phyloP scores from a whole-genome alignment of 2,113 vertebrate genomes.

The Noturus placidus region DNA sequence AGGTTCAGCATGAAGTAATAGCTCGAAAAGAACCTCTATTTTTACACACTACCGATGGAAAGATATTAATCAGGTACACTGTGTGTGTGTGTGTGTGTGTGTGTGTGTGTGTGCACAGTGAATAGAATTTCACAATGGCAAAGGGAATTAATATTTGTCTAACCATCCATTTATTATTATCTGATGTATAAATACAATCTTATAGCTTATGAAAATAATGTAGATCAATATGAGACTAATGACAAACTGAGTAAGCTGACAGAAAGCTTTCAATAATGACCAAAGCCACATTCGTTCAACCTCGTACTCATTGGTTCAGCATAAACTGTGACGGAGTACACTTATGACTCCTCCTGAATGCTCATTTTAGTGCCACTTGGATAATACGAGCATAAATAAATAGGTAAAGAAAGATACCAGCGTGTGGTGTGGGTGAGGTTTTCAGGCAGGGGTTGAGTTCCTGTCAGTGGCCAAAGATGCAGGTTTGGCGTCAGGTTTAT shows the following conservation, averaged over 20 bases:
- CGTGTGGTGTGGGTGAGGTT: not conserved
- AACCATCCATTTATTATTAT: not conserved
- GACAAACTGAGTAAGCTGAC: not conserved
- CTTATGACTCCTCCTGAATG: not conserved
- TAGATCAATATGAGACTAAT: not conserved
- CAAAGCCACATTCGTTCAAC: not conserved
- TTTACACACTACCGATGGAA: not conserved
- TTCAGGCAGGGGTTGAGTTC: slow-evolving; percentile 77
- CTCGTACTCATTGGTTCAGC: not conserved
- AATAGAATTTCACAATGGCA: not conserved
- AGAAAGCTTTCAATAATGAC: not conserved
- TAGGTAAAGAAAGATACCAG: not conserved
- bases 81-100: no score
- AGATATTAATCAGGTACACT: not conserved
- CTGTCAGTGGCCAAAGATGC: slow-evolving; percentile 70
- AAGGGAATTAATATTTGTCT: not conserved
- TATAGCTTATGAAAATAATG: slow-evolving; percentile 9
- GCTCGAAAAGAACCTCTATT: not conserved
- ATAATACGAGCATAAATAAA: slow-evolving; percentile 33
- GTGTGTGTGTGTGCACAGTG: not conserved
- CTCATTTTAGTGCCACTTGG: not conserved
- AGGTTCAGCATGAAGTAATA: not conserved
- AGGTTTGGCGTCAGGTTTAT: slow-evolving; percentile 80
- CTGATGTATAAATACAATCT: not conserved
- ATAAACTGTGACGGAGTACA: not conserved